Conservation (phyloP, 1,140 invertebrate genomes). For the Drosophila littoralis region DNA sequence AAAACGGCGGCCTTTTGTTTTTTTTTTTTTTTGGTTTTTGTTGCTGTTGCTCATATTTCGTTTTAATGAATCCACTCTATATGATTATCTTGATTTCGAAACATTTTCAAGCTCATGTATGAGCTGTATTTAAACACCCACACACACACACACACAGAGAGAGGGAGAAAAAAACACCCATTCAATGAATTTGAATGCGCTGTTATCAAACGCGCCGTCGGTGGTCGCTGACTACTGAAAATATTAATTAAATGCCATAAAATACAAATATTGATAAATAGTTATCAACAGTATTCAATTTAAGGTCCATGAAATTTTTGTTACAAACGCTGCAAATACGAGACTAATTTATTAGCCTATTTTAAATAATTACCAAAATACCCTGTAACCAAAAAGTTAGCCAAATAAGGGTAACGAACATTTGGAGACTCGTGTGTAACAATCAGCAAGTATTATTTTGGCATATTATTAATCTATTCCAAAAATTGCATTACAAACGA, state of each 20-base stretch:
- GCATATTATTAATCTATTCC: too few relatives aligned
- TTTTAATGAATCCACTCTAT: slow-evolving; percentile 77
- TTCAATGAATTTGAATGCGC: slow-evolving; percentile 32
- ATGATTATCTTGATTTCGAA: slow-evolving; percentile 79
- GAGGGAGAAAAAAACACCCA: slow-evolving; percentile 7
- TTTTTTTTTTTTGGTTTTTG: slow-evolving; percentile 14
- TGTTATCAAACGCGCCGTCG: slow-evolving; percentile 44
- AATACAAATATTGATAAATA: slow-evolving; percentile 52
- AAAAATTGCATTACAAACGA: too few relatives aligned
- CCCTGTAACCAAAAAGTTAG: neutral
- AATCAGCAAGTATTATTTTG: too few relatives aligned
- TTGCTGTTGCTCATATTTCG: slow-evolving; percentile 69
- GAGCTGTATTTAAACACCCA: slow-evolving; percentile 52
- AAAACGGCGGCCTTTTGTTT: slow-evolving; percentile 54
- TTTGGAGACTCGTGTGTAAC: too few relatives aligned
- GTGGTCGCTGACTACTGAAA: slow-evolving; percentile 53
- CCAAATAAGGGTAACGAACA: too few relatives aligned
- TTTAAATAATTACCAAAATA: slow-evolving; percentile 28
- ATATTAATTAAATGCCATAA: slow-evolving; percentile 59
- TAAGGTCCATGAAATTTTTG: slow-evolving; percentile 22
- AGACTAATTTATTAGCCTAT: slow-evolving; percentile 25
- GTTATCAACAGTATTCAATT: slow-evolving; percentile 48
- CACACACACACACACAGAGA: slow-evolving; percentile 3
- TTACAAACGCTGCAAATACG: slow-evolving; percentile 30
- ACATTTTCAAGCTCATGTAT: slow-evolving; percentile 41